Conservation (phyloP, 2,113 vertebrate species). For the Leptobrachium leishanense region DNA sequence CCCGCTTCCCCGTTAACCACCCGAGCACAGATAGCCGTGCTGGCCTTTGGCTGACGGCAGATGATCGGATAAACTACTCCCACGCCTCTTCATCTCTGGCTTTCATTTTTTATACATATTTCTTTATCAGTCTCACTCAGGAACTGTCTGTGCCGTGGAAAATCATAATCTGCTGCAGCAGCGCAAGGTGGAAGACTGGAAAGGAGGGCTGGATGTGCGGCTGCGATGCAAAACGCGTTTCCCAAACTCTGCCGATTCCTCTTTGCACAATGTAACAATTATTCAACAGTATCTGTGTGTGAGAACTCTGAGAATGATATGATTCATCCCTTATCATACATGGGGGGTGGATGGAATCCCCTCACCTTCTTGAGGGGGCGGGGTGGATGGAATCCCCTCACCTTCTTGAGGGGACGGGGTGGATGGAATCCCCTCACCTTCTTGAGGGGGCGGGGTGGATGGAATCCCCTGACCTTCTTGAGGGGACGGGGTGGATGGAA, state of each 20-base stretch:
- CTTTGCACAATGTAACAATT: too few relatives aligned
- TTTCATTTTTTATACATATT: neutral
- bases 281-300: too few relatives aligned
- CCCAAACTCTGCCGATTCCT: neutral
- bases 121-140: conserved; percentile 28
- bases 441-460: too few relatives aligned
- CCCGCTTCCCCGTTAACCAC: neutral
- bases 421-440: too few relatives aligned
- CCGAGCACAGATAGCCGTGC: neutral
- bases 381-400: too few relatives aligned
- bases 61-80: conserved; percentile 16
- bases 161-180: conserved; percentile 5
- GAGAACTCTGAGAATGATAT: too few relatives aligned
- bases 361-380: too few relatives aligned
- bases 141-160: neutral
- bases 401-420: too few relatives aligned
- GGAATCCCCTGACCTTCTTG: too few relatives aligned
- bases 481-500: too few relatives aligned
- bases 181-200: neutral
- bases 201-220: neutral
- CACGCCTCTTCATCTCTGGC: neutral
- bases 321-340: too few relatives aligned
- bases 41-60: conserved; percentile 12
- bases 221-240: neutral
- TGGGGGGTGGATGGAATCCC: too few relatives aligned